Conservation (phyloP, 2,888 invertebrate species). For the Coelogynopora nodosa region DNA sequence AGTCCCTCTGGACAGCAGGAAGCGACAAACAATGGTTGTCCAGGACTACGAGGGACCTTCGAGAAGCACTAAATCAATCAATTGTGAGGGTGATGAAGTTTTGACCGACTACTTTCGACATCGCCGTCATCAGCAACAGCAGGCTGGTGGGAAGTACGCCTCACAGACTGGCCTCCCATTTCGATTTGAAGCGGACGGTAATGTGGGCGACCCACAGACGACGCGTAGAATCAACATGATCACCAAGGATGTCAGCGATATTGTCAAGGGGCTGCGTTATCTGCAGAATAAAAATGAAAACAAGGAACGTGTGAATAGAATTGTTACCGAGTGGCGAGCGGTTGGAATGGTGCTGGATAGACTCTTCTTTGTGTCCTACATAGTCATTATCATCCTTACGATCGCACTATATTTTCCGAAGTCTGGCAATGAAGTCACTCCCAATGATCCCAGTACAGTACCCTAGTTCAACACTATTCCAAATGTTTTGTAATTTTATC, state of each 20-base stretch:
- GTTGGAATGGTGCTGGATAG: conserved; percentile 46
- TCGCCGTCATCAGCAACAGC: background rate
- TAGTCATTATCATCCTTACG: conserved; percentile 42
- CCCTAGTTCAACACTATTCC: too few species aligned
- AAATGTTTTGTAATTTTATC: too few species aligned
- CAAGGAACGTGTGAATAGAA: conserved; percentile 45
- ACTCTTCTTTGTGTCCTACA: conserved; percentile 44
- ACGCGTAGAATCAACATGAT: conserved; percentile 39
- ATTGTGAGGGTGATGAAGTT: background rate
- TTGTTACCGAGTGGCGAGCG: conserved; percentile 44
- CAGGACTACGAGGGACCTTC: background rate
- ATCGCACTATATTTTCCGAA: conserved; percentile 44
- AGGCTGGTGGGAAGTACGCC: background rate
- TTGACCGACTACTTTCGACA: background rate
- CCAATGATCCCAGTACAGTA: background rate
- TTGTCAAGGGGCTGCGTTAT: conserved; percentile 46
- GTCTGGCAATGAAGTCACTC: conserved; percentile 42
- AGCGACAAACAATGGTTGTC: conserved; percentile 22
- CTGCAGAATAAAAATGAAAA: conserved; percentile 46
- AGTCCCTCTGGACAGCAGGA: background rate
- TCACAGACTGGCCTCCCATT: background rate
- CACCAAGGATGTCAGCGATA: conserved; percentile 44
- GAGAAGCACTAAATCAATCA: background rate
- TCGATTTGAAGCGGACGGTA: conserved; percentile 32
- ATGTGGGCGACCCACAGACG: conserved; percentile 18